A percentile compares a stretch with the other conserved stretches of the same genome.
phyloP scores from a whole-genome alignment of 92 coral and sea anemone species.

The Scolanthus callimorphus region DNA sequence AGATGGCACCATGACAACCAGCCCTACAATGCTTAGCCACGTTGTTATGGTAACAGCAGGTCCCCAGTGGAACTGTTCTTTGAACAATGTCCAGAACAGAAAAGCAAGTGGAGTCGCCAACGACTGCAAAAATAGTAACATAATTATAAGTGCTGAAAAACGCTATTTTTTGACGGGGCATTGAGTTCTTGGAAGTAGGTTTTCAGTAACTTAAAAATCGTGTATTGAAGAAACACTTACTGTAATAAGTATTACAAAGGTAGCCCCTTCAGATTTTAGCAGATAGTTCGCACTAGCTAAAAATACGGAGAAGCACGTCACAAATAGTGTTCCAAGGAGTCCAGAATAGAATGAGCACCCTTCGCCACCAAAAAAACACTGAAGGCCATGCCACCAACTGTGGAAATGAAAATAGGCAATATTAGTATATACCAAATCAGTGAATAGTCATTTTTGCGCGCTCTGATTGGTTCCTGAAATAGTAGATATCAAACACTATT shows the following conservation, averaged over 20 bases:
- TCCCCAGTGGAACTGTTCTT: constrained; percentile 56
- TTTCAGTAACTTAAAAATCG: too few relatives aligned
- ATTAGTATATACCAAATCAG: too few relatives aligned
- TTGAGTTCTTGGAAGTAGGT: too few relatives aligned
- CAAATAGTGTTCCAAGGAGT: constrained; percentile 15
- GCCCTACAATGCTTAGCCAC: constrained; percentile 50
- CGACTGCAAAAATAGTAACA: too few relatives aligned
- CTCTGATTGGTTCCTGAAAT: too few relatives aligned
- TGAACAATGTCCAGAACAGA: constrained; percentile 54
- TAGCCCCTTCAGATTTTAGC: constrained; percentile 47
- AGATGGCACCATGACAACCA: constrained; percentile 46
- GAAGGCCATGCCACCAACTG: too few relatives aligned
- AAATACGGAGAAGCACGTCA: not conserved
- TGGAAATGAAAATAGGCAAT: too few relatives aligned
- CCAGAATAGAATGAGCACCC: constrained; percentile 33
- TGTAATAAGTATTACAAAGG: constrained; percentile 31
- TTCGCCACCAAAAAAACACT: constrained; percentile 38
- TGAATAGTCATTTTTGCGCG: too few relatives aligned
- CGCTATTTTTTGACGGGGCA: too few relatives aligned
- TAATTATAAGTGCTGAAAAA: too few relatives aligned
- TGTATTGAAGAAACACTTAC: too few relatives aligned
- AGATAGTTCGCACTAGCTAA: constrained; percentile 16
- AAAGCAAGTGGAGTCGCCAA: constrained; percentile 52
- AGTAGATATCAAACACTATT: too few relatives aligned
- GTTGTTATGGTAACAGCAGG: constrained; percentile 29